phyloP scores from a whole-genome alignment of 2,888 invertebrate genomes.

The Caenorhabditis afra region DNA sequence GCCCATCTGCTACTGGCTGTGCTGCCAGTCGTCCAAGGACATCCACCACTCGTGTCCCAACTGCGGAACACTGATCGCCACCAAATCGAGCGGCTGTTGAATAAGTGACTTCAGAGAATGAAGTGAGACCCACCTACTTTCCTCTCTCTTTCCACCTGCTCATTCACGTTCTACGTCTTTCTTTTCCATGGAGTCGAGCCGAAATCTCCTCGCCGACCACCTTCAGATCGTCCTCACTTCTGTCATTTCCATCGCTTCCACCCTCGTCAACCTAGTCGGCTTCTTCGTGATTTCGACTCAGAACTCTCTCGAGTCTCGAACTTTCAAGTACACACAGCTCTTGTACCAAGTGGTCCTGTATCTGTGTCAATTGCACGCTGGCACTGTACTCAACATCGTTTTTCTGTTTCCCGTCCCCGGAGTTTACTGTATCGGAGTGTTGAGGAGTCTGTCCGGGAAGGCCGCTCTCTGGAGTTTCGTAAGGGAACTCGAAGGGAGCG shows the following conservation, averaged over 20 bases:
- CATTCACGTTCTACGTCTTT: too few species aligned
- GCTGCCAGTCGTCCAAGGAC: too few species aligned
- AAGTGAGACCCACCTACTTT: too few species aligned
- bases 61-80: too few species aligned
- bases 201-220: neutral
- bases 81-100: too few species aligned
- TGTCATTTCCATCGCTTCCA: neutral
- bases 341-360: neutral
- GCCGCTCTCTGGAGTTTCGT: neutral
- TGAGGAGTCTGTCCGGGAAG: neutral
- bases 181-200: neutral
- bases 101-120: too few species aligned
- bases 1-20: too few species aligned
- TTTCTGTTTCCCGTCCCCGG: slow-evolving; percentile 35
- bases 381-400: slow-evolving; percentile 16
- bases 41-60: too few species aligned
- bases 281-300: neutral
- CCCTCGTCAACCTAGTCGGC: neutral
- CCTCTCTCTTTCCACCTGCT: too few species aligned
- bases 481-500: neutral
- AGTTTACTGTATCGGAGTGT: slow-evolving; percentile 29
- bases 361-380: neutral
- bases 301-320: neutral
- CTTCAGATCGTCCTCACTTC: neutral
- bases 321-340: neutral